These are phyloP conservation scores for Aphidius colemani DNA, from an alignment of 2,888 invertebrate species.

Conservation along the genomic window DNA sequence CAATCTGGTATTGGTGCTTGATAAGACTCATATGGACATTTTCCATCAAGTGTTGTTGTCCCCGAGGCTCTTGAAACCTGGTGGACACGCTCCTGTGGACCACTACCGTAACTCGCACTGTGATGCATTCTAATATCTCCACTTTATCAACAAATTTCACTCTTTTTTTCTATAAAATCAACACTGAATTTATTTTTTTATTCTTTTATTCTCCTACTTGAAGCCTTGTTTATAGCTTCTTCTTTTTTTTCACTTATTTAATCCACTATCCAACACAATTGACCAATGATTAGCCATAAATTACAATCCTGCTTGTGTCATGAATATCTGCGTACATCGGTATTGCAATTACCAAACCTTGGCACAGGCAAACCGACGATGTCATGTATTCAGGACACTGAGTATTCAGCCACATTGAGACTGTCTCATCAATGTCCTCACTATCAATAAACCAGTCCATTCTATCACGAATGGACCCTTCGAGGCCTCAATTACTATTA, in stretches of 20 bases:
- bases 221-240: not conserved
- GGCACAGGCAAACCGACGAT: slow-evolving; percentile 27
- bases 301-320: not conserved
- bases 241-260: slow-evolving; percentile 5
- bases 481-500: not conserved
- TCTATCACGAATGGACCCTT: slow-evolving; percentile 28
- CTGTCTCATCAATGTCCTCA: slow-evolving; percentile 25
- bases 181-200: slow-evolving; percentile 7
- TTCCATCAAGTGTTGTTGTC: slow-evolving; percentile 39
- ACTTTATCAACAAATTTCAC: not conserved
- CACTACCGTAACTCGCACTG: slow-evolving; percentile 52
- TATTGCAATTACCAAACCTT: slow-evolving; percentile 28
- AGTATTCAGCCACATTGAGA: slow-evolving; percentile 19
- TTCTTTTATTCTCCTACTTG: slow-evolving; percentile 13
- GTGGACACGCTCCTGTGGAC: slow-evolving; percentile 54
- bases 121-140: slow-evolving; percentile 48
- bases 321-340: slow-evolving; percentile 20
- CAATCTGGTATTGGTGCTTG: slow-evolving; percentile 59
- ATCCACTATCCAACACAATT: slow-evolving; percentile 17
- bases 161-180: not conserved
- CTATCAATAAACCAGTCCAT: slow-evolving; percentile 33
- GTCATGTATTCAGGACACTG: slow-evolving; percentile 10
- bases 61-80: slow-evolving; percentile 46
- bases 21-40: slow-evolving; percentile 57
- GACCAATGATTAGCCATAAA: slow-evolving; percentile 14